Evolutionary conservation across 2,797 vertebrate genomes (phyloP).

Genomic region (Danio albolineatus): DNA sequence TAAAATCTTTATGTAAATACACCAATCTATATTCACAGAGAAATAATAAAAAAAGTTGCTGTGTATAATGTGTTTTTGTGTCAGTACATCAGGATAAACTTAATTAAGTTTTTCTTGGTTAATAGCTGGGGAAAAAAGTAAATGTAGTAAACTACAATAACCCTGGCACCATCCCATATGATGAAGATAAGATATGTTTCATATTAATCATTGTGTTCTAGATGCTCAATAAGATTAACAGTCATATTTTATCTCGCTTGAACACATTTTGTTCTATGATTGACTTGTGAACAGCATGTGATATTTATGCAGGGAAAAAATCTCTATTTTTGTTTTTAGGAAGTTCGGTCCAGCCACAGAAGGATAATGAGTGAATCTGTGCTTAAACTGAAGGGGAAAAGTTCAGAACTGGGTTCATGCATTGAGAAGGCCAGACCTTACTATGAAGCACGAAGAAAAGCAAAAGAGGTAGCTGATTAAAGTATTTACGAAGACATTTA

Average conservation of each 20-base stretch:
- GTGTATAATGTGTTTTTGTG: not conserved
- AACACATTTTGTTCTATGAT: not conserved
- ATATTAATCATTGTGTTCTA: not conserved
- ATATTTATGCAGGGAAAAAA: conserved; percentile 28
- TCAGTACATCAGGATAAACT: not conserved
- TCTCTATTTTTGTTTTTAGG: conserved; percentile 70
- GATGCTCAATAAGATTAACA: not conserved
- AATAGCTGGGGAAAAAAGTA: not conserved
- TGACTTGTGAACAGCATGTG: not conserved
- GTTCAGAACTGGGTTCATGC: conserved; percentile 86
- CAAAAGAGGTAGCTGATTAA: conserved; percentile 86
- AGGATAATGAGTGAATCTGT: conserved; percentile 89
- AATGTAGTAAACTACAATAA: not conserved
- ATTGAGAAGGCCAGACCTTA: conserved; percentile 92
- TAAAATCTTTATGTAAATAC: too few species aligned
- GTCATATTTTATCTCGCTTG: not conserved
- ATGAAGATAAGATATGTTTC: not conserved
- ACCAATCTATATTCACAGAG: too few species aligned
- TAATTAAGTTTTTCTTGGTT: not conserved
- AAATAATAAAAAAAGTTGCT: too few species aligned
- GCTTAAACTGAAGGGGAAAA: conserved; percentile 85
- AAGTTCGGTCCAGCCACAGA: conserved; percentile 87
- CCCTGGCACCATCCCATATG: not conserved
- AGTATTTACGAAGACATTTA: not conserved
- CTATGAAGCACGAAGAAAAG: conserved; percentile 88